Percentiles rank a stretch among this genome's conserved stretches.
phyloP scores from a whole-genome alignment of 2,888 invertebrate genomes.

The Prenolepis imparis region DNA sequence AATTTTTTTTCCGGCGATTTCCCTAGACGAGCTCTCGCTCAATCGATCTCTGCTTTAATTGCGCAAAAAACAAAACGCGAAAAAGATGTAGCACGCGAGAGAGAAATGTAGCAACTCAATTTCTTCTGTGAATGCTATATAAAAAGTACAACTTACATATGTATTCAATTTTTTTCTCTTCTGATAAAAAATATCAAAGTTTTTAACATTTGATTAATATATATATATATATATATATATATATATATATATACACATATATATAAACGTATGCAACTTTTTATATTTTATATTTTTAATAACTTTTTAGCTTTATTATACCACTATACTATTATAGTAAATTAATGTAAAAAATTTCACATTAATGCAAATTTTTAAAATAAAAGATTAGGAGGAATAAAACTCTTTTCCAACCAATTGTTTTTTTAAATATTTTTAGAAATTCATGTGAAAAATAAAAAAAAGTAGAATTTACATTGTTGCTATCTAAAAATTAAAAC shows the following conservation, averaged over 20 bases:
- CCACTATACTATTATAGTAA: neutral
- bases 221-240: neutral
- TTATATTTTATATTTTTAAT: no score
- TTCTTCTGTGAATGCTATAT: neutral
- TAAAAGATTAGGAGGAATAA: neutral
- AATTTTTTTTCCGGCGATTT: constrained; percentile 6
- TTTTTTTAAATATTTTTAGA: neutral
- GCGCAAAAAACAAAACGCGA: constrained; percentile 22
- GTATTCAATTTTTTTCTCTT: neutral
- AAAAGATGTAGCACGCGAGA: neutral
- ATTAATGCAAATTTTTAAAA: neutral
- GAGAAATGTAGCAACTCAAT: neutral
- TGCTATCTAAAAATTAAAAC: neutral
- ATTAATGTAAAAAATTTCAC: constrained; percentile 1
- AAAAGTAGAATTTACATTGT: neutral
- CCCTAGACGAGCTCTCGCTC: neutral
- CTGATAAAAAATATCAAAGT: neutral
- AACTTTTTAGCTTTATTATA: neutral
- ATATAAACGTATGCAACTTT: neutral
- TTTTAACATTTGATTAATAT: neutral
- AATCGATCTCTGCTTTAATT: constrained; percentile 30
- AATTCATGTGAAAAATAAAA: neutral
- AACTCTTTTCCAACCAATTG: neutral
- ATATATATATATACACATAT: no score
- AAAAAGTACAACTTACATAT: neutral